phyloP scores from a whole-genome alignment of 2,888 invertebrate species.

The Xestia ashworthii region DNA sequence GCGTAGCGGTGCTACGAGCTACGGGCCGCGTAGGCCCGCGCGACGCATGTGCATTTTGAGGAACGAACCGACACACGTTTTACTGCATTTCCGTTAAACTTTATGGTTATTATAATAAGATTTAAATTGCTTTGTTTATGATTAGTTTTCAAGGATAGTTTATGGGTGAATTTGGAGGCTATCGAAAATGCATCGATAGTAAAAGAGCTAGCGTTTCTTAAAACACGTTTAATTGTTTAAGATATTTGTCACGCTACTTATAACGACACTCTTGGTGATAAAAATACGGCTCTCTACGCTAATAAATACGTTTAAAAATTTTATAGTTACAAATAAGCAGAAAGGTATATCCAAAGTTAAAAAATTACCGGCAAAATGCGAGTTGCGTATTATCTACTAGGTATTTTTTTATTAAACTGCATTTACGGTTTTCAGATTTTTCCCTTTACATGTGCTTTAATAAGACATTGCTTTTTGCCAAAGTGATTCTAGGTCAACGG shows the following conservation, averaged over 20 bases:
- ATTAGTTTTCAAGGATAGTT: conserved; percentile 31
- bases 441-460: too few relatives aligned
- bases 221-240: conserved; percentile 64
- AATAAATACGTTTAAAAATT: background rate
- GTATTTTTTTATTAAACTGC: too few relatives aligned
- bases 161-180: conserved; percentile 75
- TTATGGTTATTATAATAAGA: conserved; percentile 65
- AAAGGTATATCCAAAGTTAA: background rate
- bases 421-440: too few relatives aligned
- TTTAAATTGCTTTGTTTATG: conserved; percentile 51
- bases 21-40: conserved; percentile 75
- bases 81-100: conserved; percentile 62
- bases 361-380: background rate
- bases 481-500: too few relatives aligned
- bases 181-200: conserved; percentile 79
- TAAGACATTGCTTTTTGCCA: too few relatives aligned
- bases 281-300: background rate
- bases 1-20: conserved; percentile 72
- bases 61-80: conserved; percentile 53
- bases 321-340: background rate
- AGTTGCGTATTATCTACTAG: too few relatives aligned
- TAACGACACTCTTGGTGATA: background rate
- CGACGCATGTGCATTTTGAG: conserved; percentile 88
- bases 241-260: background rate
- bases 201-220: conserved; percentile 81